phyloP scores from a whole-genome alignment of 2,113 vertebrate species.

The Mystacornis crossleyi region DNA sequence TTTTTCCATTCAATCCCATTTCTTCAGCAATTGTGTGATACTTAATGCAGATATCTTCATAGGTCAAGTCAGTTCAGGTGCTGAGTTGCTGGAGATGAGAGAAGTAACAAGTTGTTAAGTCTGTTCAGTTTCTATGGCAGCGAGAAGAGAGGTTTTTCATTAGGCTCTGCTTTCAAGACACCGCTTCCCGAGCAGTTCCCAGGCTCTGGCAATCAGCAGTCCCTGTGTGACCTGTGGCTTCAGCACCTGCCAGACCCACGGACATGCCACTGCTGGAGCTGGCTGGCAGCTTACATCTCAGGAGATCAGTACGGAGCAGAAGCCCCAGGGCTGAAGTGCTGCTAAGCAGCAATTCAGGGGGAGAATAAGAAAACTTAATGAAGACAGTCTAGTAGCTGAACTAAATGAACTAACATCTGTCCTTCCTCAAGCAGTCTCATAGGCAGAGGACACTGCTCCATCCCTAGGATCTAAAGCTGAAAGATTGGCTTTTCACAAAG shows the following conservation, averaged over 20 bases:
- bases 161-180: neutral
- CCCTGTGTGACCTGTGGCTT: neutral
- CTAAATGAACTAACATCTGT: neutral
- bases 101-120: neutral
- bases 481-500: neutral
- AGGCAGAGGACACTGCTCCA: neutral
- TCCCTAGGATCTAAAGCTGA: neutral
- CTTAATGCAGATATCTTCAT: neutral
- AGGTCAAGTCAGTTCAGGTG: slow-evolving; percentile 25
- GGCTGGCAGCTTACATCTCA: neutral
- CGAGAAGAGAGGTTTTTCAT: neutral
- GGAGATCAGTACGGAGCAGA: neutral
- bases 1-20: neutral
- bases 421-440: neutral
- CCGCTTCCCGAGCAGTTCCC: neutral
- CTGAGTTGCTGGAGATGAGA: neutral
- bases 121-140: slow-evolving; percentile 53
- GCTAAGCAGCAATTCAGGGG: neutral
- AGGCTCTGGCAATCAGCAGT: neutral
- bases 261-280: neutral
- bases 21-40: neutral
- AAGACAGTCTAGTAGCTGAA: neutral
- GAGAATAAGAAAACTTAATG: neutral
- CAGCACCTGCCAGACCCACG: neutral
- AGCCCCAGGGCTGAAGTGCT: neutral